Evolutionary conservation across 2,797 vertebrate genomes (phyloP), one percentile per base, ranked within the genome.

Genomic region (Falco peregrinus): DNA sequence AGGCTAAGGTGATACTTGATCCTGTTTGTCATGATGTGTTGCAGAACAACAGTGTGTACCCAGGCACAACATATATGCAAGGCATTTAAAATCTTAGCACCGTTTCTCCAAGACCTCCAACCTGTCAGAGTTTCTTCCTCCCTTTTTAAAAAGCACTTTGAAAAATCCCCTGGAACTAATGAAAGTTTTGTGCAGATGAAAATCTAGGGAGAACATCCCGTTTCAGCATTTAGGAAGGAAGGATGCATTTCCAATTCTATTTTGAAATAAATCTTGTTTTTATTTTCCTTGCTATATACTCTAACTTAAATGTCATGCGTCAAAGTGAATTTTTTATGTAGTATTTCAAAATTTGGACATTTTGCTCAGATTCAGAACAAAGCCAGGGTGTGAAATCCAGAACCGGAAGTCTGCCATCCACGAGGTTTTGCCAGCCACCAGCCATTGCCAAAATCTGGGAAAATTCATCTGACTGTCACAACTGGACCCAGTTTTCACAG

Each of bases 311-410:
- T 54, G 25, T 50, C 45, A 43, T 43, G 33, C 59, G 17, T 53
- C 18, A 80, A 82, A 91, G 24, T 47, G 20, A 67, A 39, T 22
- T 69, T 91, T 85, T 60, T 79, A 29, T 81, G 45, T 63, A 77
- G 22, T 35, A 35, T 87, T 93, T 91, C 45, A 94, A 37, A 95
- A 64, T 91, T 64, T 69, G 35, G 37, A 28, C 65, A 60, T 91
- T 89, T 93, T 89, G 14, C 82, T 89, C 64, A 61, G n/a, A 74
- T 85, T 92, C 64, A 89, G 53, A 91, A 70, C 64, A 89, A 85
- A 95, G n/a, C 22, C 31, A 64, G 16, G 25, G 16, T 60, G 47
- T 29, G 31, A 95, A 94, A 87, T 91, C 53, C 82, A 90, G 84
- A 94, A 94, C 69, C 68, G 2, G 68, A 94, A 91, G 82, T 87